These are phyloP conservation scores for Pediacus dermestoides DNA, from an alignment of 2,888 invertebrate genomes.

Conservation along the genomic window DNA sequence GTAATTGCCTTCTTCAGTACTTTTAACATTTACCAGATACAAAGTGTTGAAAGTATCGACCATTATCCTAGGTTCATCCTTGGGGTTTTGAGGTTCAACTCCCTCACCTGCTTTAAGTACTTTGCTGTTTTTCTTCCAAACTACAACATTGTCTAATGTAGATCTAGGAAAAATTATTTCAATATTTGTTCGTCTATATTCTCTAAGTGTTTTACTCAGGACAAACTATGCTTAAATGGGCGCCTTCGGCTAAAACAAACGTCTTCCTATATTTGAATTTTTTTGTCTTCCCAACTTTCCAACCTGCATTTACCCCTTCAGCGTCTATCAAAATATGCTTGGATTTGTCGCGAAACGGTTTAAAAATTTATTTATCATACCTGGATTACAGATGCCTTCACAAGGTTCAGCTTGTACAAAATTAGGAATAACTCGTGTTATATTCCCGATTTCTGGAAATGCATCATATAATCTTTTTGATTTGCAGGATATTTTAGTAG, in stretches of 20 bases:
- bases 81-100: constrained; percentile 3
- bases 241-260: constrained; percentile 53
- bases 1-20: constrained; percentile 66
- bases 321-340: constrained; percentile 34
- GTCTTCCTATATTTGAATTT: constrained; percentile 53
- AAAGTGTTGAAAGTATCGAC: constrained; percentile 58
- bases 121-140: constrained; percentile 56
- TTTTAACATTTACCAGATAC: constrained; percentile 57
- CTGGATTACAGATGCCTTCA: constrained; percentile 46
- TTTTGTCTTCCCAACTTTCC: constrained; percentile 47
- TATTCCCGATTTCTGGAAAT: constrained; percentile 51
- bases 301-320: constrained; percentile 44
- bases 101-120: constrained; percentile 48
- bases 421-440: constrained; percentile 52
- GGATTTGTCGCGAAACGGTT: no score
- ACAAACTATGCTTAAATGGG: constrained; percentile 55
- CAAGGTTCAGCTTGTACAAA: constrained; percentile 49
- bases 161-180: constrained; percentile 47
- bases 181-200: no score
- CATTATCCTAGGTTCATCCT: constrained; percentile 35
- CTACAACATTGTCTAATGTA: constrained; percentile 50
- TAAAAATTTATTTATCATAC: constrained; percentile 14
- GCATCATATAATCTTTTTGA: constrained; percentile 48
- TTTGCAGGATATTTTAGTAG: constrained; percentile 48
- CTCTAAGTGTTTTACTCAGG: constrained; percentile 49